A percentile compares a stretch with the other conserved stretches of the same genome.
These are phyloP conservation scores for Macropus fuliginosus DNA, from an alignment of 2,797 vertebrate genomes.

Conservation along the genomic window DNA sequence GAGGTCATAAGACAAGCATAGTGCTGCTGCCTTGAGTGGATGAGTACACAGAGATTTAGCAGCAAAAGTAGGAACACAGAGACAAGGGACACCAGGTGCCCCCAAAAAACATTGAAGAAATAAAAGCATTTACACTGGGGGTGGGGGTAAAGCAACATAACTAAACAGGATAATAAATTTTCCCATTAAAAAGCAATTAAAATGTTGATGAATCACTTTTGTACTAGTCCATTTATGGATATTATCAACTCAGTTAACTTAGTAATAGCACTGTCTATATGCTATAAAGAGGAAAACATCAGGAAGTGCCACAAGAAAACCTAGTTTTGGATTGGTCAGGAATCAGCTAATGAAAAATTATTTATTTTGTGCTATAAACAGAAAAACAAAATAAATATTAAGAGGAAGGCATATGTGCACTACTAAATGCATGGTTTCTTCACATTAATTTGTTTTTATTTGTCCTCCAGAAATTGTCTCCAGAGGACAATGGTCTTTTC, in stretches of 20 bases:
- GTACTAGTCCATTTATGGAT: conserved; percentile 30
- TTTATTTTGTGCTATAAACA: conserved; percentile 50
- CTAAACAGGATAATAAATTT: conserved; percentile 48
- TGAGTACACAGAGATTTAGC: conserved; percentile 41
- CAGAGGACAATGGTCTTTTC: conserved; percentile 67
- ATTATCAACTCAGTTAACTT: conserved; percentile 39
- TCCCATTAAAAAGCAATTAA: conserved; percentile 59
- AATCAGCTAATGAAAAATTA: conserved; percentile 40
- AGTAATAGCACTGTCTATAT: conserved; percentile 5
- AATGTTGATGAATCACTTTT: conserved; percentile 39
- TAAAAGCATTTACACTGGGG: conserved; percentile 26
- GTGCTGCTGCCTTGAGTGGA: not conserved
- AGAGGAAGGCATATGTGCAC: conserved; percentile 37
- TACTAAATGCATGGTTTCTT: conserved; percentile 53
- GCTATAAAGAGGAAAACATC: conserved; percentile 40
- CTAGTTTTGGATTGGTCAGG: conserved; percentile 16
- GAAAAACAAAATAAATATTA: conserved; percentile 55
- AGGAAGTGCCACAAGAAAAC: conserved; percentile 53
- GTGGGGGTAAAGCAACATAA: not conserved
- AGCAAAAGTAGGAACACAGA: not conserved
- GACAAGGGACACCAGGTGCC: conserved; percentile 27
- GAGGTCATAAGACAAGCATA: conserved; percentile 19
- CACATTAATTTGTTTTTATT: conserved; percentile 65
- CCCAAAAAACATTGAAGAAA: conserved; percentile 23
- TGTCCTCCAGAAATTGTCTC: conserved; percentile 57